Percentiles rank a stretch among this genome's conserved stretches.
phyloP scores from a whole-genome alignment of 2,113 vertebrate genomes.

The Neofelis nebulosa region DNA sequence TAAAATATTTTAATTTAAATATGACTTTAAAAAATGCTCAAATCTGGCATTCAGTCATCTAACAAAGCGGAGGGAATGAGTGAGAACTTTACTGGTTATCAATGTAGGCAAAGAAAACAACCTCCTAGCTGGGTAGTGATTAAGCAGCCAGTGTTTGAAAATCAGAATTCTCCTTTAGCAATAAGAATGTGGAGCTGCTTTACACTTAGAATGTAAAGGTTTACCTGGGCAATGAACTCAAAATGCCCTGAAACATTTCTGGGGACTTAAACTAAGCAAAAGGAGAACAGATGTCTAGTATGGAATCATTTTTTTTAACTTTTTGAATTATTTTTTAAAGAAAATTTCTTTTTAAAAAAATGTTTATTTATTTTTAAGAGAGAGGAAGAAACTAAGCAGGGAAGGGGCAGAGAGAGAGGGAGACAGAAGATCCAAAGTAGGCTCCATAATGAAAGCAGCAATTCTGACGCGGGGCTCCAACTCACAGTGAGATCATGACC shows the following conservation, averaged over 20 bases:
- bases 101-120: not conserved
- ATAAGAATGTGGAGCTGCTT: not conserved
- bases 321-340: too few species aligned
- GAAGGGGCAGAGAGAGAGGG: too few species aligned
- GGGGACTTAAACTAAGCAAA: not conserved
- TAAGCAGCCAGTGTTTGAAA: accelerated
- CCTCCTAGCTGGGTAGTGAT: not conserved
- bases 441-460: too few species aligned
- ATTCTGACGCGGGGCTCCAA: too few species aligned
- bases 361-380: too few species aligned
- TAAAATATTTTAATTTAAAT: not conserved
- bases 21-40: not conserved
- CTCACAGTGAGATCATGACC: too few species aligned
- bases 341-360: too few species aligned
- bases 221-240: not conserved
- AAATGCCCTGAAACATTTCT: not conserved
- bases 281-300: not conserved
- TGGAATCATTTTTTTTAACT: not conserved
- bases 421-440: too few species aligned
- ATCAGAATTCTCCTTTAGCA: not conserved
- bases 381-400: too few species aligned
- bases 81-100: not conserved
- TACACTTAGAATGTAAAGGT: not conserved
- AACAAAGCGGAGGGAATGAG: not conserved
- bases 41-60: not conserved